Evolutionary conservation across 2,888 invertebrate genomes (phyloP), one percentile per base, ranked within the genome.

Genomic region (Adelphocoris suturalis): DNA sequence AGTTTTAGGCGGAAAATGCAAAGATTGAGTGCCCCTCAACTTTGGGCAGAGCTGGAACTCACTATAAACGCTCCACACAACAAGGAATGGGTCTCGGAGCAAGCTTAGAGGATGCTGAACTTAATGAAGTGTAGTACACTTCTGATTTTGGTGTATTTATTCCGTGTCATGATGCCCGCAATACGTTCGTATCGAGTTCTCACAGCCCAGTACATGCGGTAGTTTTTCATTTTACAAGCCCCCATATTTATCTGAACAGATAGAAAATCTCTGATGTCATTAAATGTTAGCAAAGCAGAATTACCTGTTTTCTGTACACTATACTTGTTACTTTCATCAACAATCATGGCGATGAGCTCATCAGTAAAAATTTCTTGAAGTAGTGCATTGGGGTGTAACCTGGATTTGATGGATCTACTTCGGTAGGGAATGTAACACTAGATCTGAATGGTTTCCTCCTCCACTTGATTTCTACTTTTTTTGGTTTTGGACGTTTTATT

Each of bases 181-280:
- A 90, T n/a, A 19, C 55, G 9, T 3, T n/a, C 23, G 14, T 52
- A 16, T 13, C 82, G 7, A 11, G 48, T 19, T 11, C 12, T 14
- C 0, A 12, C 27, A 28, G 48, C 16, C 88, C 88, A 90, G 27
- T 88, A 90, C n/a, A 47, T 80, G 16, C 28, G 37, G 28, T n/a
- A 90, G 28, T 55, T n/a, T 19, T 46, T n/a, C 13, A 80, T 52
- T 86, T 19, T 86, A 4, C 52, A 46, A 1, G 87, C 14, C 16
- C 86, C 86, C 90, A 90, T 90, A 14, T 14, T 78, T 13, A 88
- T 88, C 47, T 88, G 19, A 28, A 78, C 19, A 12, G 88, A 27
- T 19, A 88, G 0, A 28, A 88, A 88, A 27, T 88, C 80, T 19
- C 27, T 9, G 4, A 86, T 86, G 86, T 86, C 86, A 4, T 75